Conservation (phyloP, 1,140 invertebrate genomes). For the Acromyrmex heyeri region DNA sequence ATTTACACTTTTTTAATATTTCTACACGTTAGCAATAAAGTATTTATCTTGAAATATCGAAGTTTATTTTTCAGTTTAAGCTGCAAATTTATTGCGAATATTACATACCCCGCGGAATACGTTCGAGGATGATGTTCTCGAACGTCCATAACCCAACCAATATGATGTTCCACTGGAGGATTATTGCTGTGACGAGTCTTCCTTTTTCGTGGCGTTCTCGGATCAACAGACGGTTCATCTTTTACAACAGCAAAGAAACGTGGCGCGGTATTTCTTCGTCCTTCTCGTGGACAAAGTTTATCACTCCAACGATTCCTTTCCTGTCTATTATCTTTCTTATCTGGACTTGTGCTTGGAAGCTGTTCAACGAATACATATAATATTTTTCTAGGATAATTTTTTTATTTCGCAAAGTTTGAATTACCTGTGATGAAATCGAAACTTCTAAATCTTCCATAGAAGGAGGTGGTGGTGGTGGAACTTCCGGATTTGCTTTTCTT, state of each 20-base stretch:
- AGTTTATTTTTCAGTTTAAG: background rate
- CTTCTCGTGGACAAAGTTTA: conserved; percentile 78
- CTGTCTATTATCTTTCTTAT: conserved; percentile 77
- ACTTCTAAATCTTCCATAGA: conserved; percentile 81
- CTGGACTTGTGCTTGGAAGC: conserved; percentile 75
- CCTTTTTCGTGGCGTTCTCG: conserved; percentile 92
- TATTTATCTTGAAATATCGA: background rate
- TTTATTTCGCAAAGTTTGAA: conserved; percentile 1
- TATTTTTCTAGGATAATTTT: background rate
- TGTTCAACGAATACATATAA: conserved; percentile 31
- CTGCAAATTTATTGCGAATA: background rate
- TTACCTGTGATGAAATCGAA: conserved; percentile 77
- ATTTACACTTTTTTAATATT: background rate
- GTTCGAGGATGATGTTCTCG: conserved; percentile 93
- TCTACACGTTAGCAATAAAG: background rate
- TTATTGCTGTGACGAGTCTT: conserved; percentile 97
- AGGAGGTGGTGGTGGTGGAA: conserved; percentile 93
- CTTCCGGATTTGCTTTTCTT: conserved; percentile 89
- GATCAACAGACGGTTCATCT: conserved; percentile 89
- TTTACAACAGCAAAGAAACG: conserved; percentile 98
- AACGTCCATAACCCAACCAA: conserved; percentile 98
- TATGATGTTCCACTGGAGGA: conserved; percentile 97
- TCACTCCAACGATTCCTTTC: conserved; percentile 78
- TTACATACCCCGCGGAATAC: conserved; percentile 89
- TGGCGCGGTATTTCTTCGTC: conserved; percentile 85